Evolutionary conservation across 2,113 vertebrate genomes (phyloP), one percentile per base, ranked within the genome.

Genomic region (Arvicanthis niloticus): DNA sequence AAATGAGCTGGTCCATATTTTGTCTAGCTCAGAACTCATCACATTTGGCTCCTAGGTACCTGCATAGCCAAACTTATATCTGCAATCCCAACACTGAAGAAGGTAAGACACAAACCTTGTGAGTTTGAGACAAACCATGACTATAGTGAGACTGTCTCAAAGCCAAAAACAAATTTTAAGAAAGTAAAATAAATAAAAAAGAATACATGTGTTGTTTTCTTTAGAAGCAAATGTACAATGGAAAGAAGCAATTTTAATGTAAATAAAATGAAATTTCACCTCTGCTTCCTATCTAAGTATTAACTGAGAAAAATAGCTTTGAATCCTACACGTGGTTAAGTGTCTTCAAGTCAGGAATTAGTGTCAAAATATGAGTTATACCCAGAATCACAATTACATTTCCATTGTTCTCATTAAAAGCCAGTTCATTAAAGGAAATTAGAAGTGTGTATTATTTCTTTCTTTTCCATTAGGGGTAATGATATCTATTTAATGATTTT

Each of bases 361-460:
- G 21, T 93, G 93, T 96, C 95, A 97, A 95, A 96, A 91, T 3
- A 67, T 15, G 58, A 96, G 48, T 85, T 84, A 81, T 15, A 88
- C 7, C 40, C 37, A 93, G 40, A 80, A 80, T 75, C 95, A 84
- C n/a, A 94, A 87, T 87, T 96, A 73, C 40, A 29, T 84, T 91
- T 89, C 31, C 94, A 96, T 91, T 92, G 42, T 96, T 96, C 93
- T 98, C 70, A 93, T 96, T 88, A 94, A 97, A 96, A 96, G 53
- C 86, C 91, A 97, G 75, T 82, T 90, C 85, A 73, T 56, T 75
- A 81, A 89, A 97, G 72, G 72, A 95, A 96, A 98, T 96, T 93
- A 89, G 88, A 95, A 78, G 19, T 91, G 60, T 89, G 7, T 67
- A 48, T 95, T 90, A 37, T 95, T 97, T 88, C 45, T 94, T 91